Conservation (phyloP, 2,888 invertebrate genomes). For the Penaeus monodon region DNA sequence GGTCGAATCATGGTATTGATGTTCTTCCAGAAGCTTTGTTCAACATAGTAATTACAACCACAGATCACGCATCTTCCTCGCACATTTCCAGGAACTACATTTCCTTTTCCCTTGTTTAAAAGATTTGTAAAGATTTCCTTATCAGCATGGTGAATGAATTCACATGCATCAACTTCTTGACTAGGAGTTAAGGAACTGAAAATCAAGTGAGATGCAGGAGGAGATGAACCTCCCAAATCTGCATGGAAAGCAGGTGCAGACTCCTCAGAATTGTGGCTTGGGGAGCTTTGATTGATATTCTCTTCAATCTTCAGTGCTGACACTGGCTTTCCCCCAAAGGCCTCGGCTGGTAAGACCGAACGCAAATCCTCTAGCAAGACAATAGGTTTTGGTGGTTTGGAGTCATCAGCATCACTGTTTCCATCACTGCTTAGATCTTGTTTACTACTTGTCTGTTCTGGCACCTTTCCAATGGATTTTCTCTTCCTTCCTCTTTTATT, state of each 20-base stretch:
- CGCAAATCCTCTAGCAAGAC: constrained; percentile 37
- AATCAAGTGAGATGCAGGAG: no score
- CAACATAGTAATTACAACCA: constrained; percentile 21
- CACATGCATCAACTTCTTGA: no score
- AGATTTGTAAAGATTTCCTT: no score
- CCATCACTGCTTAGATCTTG: neutral
- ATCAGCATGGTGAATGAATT: no score
- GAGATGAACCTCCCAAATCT: no score
- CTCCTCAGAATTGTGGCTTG: neutral
- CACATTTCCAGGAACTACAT: neutral
- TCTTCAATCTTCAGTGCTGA: constrained; percentile 34
- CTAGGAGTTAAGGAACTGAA: no score
- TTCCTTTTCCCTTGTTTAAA: no score
- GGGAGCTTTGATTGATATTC: constrained; percentile 10
- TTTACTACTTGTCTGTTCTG: no score
- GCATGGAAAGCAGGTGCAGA: neutral
- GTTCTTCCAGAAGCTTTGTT: constrained; percentile 23
- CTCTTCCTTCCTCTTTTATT: no score
- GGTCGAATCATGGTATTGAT: constrained; percentile 37
- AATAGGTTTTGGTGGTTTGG: constrained; percentile 12
- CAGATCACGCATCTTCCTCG: constrained; percentile 45
- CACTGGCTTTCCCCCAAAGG: constrained; percentile 43
- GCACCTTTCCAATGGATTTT: no score
- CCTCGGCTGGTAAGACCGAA: constrained; percentile 36
- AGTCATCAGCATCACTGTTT: neutral